Evolutionary conservation across 2,113 vertebrate species (phyloP).

Genomic region (Clupea harengus): DNA sequence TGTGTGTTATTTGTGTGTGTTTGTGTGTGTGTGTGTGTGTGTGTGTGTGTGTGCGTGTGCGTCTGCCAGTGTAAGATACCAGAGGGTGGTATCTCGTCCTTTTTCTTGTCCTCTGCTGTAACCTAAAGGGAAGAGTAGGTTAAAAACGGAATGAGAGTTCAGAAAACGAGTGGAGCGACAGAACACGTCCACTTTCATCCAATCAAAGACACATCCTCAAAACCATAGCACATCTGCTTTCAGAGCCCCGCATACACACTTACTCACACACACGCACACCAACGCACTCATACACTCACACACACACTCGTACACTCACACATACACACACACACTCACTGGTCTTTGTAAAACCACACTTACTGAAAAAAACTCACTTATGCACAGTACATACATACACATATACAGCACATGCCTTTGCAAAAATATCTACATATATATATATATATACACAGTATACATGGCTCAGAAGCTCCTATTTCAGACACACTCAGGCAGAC

Average conservation of each 20-base stretch:
- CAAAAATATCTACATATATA: no score
- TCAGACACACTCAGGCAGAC: no score
- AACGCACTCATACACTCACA: background rate
- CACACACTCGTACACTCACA: background rate
- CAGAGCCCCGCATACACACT: background rate
- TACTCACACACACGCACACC: background rate
- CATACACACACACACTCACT: background rate
- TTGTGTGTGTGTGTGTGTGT: background rate
- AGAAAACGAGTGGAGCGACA: slow-evolving; percentile 9
- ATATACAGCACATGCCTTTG: no score
- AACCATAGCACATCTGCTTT: background rate
- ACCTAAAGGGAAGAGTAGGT: slow-evolving; percentile 61
- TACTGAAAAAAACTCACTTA: no score
- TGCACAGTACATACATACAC: no score
- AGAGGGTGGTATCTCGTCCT: slow-evolving; percentile 50
- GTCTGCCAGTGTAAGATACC: slow-evolving; percentile 56
- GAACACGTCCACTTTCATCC: background rate
- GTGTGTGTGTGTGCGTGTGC: background rate
- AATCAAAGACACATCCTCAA: background rate
- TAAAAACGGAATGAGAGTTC: slow-evolving; percentile 12
- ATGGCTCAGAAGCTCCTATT: no score
- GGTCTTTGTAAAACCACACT: no score
- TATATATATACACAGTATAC: no score
- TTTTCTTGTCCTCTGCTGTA: slow-evolving; percentile 64
- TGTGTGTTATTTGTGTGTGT: background rate